Percentiles rank a stretch among this genome's conserved stretches.
phyloP scores from a whole-genome alignment of 2,888 invertebrate genomes.

The Dilophus febrilis region DNA sequence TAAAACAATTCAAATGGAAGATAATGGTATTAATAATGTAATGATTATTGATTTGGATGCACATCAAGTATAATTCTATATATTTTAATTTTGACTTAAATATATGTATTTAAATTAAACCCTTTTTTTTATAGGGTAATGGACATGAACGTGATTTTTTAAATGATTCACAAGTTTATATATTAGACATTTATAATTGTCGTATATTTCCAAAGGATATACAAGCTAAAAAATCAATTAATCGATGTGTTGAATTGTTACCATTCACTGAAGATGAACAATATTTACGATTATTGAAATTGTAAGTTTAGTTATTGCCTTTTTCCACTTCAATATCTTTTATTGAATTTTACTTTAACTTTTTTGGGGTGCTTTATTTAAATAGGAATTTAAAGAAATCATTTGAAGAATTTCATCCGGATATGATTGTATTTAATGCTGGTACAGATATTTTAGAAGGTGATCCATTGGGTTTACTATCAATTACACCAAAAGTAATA shows the following conservation, averaged over 20 bases:
- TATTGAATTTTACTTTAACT: constrained; percentile 3
- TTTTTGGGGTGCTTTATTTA: constrained; percentile 15
- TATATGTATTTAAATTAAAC: too few relatives aligned
- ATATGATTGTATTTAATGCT: constrained; percentile 82
- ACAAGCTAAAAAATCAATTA: constrained; percentile 53
- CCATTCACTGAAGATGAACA: constrained; percentile 45
- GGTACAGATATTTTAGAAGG: constrained; percentile 70
- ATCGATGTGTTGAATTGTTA: constrained; percentile 47
- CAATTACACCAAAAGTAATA: constrained; percentile 38
- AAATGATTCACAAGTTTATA: constrained; percentile 54
- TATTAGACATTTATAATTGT: constrained; percentile 73
- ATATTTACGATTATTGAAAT: constrained; percentile 48
- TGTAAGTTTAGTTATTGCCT: too few relatives aligned
- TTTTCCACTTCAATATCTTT: constrained; percentile 6
- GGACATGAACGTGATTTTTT: constrained; percentile 72
- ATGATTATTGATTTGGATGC: constrained; percentile 88
- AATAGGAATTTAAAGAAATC: constrained; percentile 49
- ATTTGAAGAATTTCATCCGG: constrained; percentile 52
- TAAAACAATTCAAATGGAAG: constrained; percentile 41
- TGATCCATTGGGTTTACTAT: constrained; percentile 59
- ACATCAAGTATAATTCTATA: constrained; percentile 74
- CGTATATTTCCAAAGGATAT: constrained; percentile 65
- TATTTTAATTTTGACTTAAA: too few relatives aligned
- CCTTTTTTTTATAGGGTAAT: constrained; percentile 51
- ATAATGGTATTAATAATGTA: constrained; percentile 40